These are phyloP conservation scores for Scolopax rusticola DNA, from an alignment of 2,797 vertebrate species.

Conservation along the genomic window DNA sequence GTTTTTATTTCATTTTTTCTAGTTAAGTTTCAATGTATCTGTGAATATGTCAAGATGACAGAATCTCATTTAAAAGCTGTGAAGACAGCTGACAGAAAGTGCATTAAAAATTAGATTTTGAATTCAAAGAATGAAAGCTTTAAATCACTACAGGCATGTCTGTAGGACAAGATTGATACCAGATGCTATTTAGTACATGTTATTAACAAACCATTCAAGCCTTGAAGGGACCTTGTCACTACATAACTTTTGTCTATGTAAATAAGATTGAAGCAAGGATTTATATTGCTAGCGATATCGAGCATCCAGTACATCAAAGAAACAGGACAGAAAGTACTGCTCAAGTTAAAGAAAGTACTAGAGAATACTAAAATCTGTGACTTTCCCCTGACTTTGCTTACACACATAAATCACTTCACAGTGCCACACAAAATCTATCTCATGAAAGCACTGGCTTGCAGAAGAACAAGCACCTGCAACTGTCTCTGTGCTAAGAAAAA, in stretches of 20 bases:
- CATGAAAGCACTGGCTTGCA: background rate
- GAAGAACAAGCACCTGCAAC: background rate
- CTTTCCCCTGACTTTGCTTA: conserved; percentile 76
- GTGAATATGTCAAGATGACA: conserved; percentile 80
- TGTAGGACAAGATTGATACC: conserved; percentile 82
- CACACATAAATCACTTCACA: conserved; percentile 55
- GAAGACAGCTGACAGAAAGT: conserved; percentile 83
- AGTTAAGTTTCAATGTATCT: conserved; percentile 81
- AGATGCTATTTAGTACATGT: conserved; percentile 82
- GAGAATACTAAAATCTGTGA: conserved; percentile 71
- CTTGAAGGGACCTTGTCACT: conserved; percentile 85
- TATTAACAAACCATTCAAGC: conserved; percentile 83
- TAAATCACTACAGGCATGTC: conserved; percentile 82
- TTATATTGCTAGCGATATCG: conserved; percentile 70
- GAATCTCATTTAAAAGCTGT: conserved; percentile 82
- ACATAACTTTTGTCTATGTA: conserved; percentile 83
- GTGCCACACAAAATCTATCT: conserved; percentile 7
- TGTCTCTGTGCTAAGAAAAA: background rate
- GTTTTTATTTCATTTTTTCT: conserved; percentile 71
- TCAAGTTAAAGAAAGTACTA: conserved; percentile 62
- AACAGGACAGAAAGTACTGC: conserved; percentile 68
- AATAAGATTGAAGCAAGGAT: conserved; percentile 80
- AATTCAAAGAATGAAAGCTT: conserved; percentile 82
- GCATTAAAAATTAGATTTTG: conserved; percentile 84
- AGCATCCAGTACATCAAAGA: conserved; percentile 71